These are phyloP conservation scores for Tribolium freemani DNA, from an alignment of 2,888 invertebrate genomes.

Conservation along the genomic window DNA sequence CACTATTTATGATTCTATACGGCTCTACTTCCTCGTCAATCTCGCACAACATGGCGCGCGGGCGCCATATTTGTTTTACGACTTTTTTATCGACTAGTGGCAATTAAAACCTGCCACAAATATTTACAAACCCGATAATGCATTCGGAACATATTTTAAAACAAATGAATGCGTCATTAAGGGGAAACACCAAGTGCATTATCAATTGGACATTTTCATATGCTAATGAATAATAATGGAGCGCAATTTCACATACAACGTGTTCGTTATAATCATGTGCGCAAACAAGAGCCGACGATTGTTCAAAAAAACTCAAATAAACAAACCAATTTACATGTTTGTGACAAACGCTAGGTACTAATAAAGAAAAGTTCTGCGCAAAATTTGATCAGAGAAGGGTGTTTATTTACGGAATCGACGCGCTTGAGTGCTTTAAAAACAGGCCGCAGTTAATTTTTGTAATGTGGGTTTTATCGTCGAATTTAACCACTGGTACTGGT, in stretches of 20 bases:
- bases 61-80: too few relatives aligned
- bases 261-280: slow-evolving; percentile 21
- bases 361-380: too few relatives aligned
- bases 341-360: neutral
- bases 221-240: slow-evolving; percentile 33
- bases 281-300: slow-evolving; percentile 13
- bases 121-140: neutral
- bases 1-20: neutral
- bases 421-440: neutral
- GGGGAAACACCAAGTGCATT: slow-evolving; percentile 25
- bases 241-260: slow-evolving; percentile 23
- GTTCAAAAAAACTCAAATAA: slow-evolving; percentile 12
- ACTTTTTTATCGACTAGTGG: neutral
- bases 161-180: slow-evolving; percentile 32
- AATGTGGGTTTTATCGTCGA: neutral
- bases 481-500: neutral
- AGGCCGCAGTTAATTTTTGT: neutral
- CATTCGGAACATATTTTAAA: slow-evolving; percentile 3
- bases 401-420: neutral
- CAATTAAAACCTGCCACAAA: neutral
- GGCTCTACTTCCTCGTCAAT: neutral
- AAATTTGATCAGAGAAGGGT: neutral
- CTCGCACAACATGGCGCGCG: too few relatives aligned
- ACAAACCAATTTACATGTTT: neutral
- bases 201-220: slow-evolving; percentile 28